These are phyloP conservation scores for Mesorhabditis spiculigera DNA, from an alignment of 2,888 invertebrate genomes.

Conservation along the genomic window DNA sequence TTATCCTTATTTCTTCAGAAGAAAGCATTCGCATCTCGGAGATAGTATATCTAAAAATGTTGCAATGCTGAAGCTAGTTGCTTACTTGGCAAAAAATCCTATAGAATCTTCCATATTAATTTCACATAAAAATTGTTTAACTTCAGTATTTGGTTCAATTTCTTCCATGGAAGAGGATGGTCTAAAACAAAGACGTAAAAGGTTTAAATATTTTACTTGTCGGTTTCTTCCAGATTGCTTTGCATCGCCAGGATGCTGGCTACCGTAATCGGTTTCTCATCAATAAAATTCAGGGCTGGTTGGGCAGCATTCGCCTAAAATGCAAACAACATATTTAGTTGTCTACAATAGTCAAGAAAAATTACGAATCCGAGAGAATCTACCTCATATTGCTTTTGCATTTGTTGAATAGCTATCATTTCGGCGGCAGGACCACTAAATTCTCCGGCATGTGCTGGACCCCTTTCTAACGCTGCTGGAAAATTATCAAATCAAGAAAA, in stretches of 20 bases:
- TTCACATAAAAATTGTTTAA: background rate
- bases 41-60: background rate
- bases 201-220: constrained; percentile 3
- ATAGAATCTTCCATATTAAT: background rate
- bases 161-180: background rate
- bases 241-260: background rate
- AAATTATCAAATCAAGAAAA: too few relatives aligned
- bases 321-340: too few relatives aligned
- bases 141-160: constrained; percentile 2
- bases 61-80: background rate
- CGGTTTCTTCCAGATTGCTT: background rate
- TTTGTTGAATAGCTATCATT: background rate
- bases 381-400: background rate
- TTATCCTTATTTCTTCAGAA: background rate
- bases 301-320: too few relatives aligned
- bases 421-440: background rate
- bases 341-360: too few relatives aligned
- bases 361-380: too few relatives aligned
- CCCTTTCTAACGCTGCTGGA: background rate
- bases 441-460: background rate
- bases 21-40: background rate
- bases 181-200: background rate
- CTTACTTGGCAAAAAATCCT: background rate
- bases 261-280: background rate
- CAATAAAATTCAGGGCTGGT: background rate